Evolutionary conservation across 2,797 vertebrate species (phyloP).

Genomic region (Myotis findleyi): DNA sequence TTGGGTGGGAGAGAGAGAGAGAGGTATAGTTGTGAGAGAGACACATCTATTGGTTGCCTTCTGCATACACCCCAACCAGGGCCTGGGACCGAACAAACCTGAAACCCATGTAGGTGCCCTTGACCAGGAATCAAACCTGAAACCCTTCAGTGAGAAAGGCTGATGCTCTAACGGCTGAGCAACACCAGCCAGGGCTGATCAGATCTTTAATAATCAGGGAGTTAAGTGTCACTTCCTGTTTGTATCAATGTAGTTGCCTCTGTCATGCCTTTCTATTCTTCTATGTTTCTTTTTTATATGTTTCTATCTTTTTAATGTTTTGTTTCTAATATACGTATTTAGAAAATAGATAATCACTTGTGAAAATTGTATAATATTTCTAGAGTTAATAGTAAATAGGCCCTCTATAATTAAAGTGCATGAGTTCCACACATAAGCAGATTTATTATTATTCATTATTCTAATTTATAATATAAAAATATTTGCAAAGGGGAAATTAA

Average conservation of each 20-base stretch:
- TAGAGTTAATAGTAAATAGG: constrained; percentile 39
- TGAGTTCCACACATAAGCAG: background rate
- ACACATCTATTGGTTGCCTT: too few species aligned
- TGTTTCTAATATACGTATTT: background rate
- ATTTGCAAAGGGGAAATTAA: constrained; percentile 2
- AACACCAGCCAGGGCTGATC: too few species aligned
- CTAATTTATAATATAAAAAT: constrained; percentile 45
- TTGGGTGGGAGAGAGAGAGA: too few species aligned
- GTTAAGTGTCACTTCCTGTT: background rate
- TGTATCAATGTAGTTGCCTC: background rate
- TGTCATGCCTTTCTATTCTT: background rate
- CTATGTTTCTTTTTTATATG: constrained; percentile 64
- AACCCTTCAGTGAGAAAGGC: too few species aligned
- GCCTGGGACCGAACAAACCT: too few species aligned
- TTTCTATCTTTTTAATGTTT: constrained; percentile 39
- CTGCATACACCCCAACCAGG: too few species aligned
- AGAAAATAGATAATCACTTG: constrained; percentile 12
- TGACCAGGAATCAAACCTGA: too few species aligned
- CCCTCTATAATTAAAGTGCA: constrained; percentile 15
- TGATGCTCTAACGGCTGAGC: too few species aligned
- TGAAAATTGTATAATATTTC: constrained; percentile 17
- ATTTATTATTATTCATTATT: constrained; percentile 6
- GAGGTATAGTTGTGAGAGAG: too few species aligned
- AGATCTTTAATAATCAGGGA: background rate
- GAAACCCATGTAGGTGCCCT: too few species aligned